Evolutionary conservation across 2,113 vertebrate genomes (phyloP), one percentile per base, ranked within the genome.

Genomic region (Abramis brama): DNA sequence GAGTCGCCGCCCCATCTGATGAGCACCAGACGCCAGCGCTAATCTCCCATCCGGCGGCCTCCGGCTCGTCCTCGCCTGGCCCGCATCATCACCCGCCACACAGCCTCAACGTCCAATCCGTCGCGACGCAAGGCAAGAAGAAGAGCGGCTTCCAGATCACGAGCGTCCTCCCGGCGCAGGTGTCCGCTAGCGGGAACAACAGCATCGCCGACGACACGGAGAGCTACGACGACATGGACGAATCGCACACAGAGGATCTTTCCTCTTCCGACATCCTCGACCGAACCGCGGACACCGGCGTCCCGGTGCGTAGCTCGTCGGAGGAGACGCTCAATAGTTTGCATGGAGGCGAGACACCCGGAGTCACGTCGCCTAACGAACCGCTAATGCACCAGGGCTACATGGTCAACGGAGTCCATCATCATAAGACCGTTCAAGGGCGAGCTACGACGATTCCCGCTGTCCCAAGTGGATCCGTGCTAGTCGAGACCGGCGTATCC

Each of bases 101-200:
- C 93, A 95, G 95, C 92, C 96, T 94, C 89, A 93, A 95, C 86
- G 91, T 95, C 84, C 96, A 93, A 7, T 94, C 91, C 75, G 88
- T 93, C 12, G 97, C 96, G 73, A 94, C 97, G 1, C 97, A 97
- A 84, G 95, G 97, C 90, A 99, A 99, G 89, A 99, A 99, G 95
- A 99, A 99, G 91, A 99, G 98, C 89, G 98, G 97, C 91, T 99
- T 99, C 90, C 98, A 99, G 88, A 99, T 99, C 36, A 99, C 98
- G 0, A 99, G 98, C 68, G 98, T 99, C 66, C 97, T 97, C 11
- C 97, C 97, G 0, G 98, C 98, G 12, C 98, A 99, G 91, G 96
- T 97, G 88, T 97, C 96, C 0, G 97, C 97, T 84, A 99, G 97
- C 84, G 97, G 96, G 17, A 98, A 98, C 94, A 99, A 98, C 95